Evolutionary conservation across 2,888 invertebrate species (phyloP).

Genomic region (Isoperla grammatica): DNA sequence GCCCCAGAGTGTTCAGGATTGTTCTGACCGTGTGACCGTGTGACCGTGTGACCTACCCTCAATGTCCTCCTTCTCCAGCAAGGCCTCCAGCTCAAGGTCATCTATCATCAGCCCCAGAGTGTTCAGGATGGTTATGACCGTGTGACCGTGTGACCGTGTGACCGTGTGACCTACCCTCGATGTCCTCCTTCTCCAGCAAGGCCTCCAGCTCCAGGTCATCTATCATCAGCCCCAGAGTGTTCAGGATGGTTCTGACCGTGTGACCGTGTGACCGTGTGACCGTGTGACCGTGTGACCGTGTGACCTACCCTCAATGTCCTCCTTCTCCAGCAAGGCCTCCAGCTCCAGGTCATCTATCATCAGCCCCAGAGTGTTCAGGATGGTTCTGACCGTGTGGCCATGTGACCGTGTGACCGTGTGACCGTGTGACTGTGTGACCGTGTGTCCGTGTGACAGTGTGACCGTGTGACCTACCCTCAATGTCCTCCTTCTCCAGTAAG

Average conservation of each 20-base stretch:
- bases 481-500: slow-evolving; percentile 70
- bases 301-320: slow-evolving; percentile 74
- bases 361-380: slow-evolving; percentile 74
- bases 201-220: slow-evolving; percentile 73
- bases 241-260: slow-evolving; percentile 69
- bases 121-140: slow-evolving; percentile 69
- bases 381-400: slow-evolving; percentile 68
- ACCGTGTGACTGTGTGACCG: too few relatives aligned
- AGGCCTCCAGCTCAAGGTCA: slow-evolving; percentile 68
- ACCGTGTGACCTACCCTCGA: slow-evolving; percentile 72
- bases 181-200: slow-evolving; percentile 70
- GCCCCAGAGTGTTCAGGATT: slow-evolving; percentile 74
- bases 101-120: slow-evolving; percentile 76
- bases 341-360: slow-evolving; percentile 72
- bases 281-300: too few relatives aligned
- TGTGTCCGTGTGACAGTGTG: too few relatives aligned
- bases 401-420: too few relatives aligned
- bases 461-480: slow-evolving; percentile 72
- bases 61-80: slow-evolving; percentile 70
- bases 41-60: too few relatives aligned
- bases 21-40: too few relatives aligned
- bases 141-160: too few relatives aligned
- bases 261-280: too few relatives aligned
- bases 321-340: slow-evolving; percentile 68
- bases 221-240: slow-evolving; percentile 73